Evolutionary conservation across 2,797 vertebrate genomes (phyloP).

Genomic region (Menidia menidia): DNA sequence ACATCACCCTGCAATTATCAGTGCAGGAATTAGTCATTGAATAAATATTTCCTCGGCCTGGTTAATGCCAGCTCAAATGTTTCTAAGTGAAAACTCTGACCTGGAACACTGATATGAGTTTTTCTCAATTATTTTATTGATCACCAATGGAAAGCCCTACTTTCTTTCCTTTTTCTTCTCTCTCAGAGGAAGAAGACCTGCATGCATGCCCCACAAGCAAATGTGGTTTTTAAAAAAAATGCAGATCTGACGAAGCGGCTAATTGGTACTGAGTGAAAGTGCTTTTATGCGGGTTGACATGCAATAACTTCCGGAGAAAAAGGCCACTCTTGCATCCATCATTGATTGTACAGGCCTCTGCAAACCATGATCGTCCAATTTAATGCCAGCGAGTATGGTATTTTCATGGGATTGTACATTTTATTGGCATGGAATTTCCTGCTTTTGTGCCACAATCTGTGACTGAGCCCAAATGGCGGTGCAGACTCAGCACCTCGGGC

Average conservation of each 20-base stretch:
- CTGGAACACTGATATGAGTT: conserved; percentile 7
- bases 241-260: conserved; percentile 26
- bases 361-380: conserved; percentile 28
- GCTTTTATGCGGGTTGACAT: conserved; percentile 47
- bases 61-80: conserved; percentile 52
- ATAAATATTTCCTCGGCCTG: conserved; percentile 50
- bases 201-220: conserved; percentile 24
- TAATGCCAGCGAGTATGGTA: conserved; percentile 41
- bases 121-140: conserved; percentile 48
- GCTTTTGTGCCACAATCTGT: conserved; percentile 43
- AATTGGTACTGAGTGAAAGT: conserved; percentile 51
- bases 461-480: conserved; percentile 64
- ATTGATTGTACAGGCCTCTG: conserved; percentile 58
- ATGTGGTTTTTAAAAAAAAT: conserved; percentile 30
- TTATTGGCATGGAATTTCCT: conserved; percentile 29
- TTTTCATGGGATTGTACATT: conserved; percentile 42
- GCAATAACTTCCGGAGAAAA: conserved; percentile 39
- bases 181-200: conserved; percentile 19
- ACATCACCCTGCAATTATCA: conserved; percentile 39
- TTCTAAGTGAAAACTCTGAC: conserved; percentile 43
- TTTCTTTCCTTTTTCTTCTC: not conserved
- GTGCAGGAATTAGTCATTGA: conserved; percentile 36
- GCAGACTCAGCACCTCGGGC: conserved; percentile 56
- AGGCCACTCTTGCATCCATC: conserved; percentile 30
- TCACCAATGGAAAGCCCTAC: conserved; percentile 39